phyloP scores from a whole-genome alignment of 1,140 invertebrate genomes.

The Euwallacea similis region DNA sequence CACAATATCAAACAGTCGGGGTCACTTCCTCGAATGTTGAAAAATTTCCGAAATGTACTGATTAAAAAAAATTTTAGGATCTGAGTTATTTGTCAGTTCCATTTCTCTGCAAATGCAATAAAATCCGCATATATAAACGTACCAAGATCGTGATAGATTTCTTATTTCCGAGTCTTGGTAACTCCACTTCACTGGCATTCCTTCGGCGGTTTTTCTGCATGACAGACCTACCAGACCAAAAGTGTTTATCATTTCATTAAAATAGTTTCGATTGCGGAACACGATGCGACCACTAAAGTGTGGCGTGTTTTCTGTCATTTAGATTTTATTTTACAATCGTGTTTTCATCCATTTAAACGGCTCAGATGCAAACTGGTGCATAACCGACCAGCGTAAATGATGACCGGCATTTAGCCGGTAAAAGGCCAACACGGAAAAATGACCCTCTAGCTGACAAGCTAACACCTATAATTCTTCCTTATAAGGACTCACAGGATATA shows the following conservation, averaged over 20 bases:
- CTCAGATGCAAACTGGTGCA: conserved; percentile 29
- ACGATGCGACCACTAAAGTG: conserved; percentile 9
- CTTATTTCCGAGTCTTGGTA: too few relatives aligned
- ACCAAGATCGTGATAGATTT: too few relatives aligned
- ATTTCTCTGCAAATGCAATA: too few relatives aligned
- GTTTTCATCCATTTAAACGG: conserved; percentile 21
- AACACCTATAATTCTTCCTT: conserved; percentile 8
- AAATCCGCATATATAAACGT: too few relatives aligned
- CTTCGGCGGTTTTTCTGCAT: conserved; percentile 18
- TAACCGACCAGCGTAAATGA: conserved; percentile 17
- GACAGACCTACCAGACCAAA: conserved; percentile 5
- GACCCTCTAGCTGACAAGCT: not conserved
- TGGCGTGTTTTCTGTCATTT: conserved; percentile 19
- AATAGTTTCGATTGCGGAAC: conserved; percentile 11
- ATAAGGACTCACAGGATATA: conserved; percentile 1
- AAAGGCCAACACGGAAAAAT: conserved; percentile 19
- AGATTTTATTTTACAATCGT: conserved; percentile 24
- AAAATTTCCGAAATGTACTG: too few relatives aligned
- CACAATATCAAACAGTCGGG: too few relatives aligned
- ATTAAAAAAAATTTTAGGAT: too few relatives aligned
- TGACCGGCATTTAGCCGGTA: conserved; percentile 8
- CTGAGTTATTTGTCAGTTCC: too few relatives aligned
- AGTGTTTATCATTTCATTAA: conserved; percentile 25
- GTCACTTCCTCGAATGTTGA: too few relatives aligned
- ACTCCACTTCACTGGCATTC: not conserved